A percentile compares a stretch with the other conserved stretches of the same genome.
phyloP scores from a whole-genome alignment of 2,113 vertebrate species.

The Takifugu flavidus region DNA sequence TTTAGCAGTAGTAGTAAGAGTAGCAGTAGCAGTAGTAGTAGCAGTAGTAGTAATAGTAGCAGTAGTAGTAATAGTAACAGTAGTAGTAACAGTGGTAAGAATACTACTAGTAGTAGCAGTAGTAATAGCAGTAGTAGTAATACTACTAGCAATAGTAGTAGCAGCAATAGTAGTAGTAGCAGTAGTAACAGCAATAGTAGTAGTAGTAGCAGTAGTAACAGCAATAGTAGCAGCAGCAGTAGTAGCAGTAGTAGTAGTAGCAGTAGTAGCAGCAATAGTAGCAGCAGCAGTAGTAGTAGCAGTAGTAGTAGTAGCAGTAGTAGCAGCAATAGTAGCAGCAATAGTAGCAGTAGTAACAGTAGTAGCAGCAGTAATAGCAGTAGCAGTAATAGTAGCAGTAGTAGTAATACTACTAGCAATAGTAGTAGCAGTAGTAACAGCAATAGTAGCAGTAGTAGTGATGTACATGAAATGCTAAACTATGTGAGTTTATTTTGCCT shows the following conservation, averaged over 20 bases:
- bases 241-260: not conserved
- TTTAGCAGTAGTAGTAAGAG: not conserved
- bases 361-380: not conserved
- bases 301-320: not conserved
- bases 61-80: not conserved
- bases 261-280: not conserved
- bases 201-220: no score
- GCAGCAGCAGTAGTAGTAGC: not conserved
- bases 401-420: not conserved
- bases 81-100: not conserved
- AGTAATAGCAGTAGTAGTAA: not conserved
- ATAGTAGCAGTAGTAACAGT: not conserved
- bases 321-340: not conserved
- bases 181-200: not conserved
- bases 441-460: not conserved
- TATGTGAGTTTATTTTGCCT: no score
- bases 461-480: no score
- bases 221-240: fast-evolving
- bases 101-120: not conserved
- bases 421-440: not conserved
- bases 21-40: not conserved
- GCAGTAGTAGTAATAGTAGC: not conserved
- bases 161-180: not conserved
- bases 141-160: not conserved
- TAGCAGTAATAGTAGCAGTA: not conserved